These are phyloP conservation scores for Diplodus puntazzo DNA, from an alignment of 2,797 vertebrate genomes.

Conservation along the genomic window DNA sequence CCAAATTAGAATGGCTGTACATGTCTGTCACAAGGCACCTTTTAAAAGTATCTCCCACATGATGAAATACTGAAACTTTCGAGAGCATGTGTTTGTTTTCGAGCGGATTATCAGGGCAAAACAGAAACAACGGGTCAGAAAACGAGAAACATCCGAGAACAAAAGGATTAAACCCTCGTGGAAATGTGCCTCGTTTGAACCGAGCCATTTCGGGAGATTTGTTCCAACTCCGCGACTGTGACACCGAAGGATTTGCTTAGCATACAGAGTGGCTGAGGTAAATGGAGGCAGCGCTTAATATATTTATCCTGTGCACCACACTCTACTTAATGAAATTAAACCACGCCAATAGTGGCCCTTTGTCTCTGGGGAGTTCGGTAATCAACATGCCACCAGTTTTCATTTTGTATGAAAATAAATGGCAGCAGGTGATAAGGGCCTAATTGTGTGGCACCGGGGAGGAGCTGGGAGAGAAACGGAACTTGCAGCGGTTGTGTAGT, in stretches of 20 bases:
- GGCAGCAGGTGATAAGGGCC: slow-evolving; percentile 91
- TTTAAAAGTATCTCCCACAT: background rate
- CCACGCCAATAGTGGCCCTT: slow-evolving; percentile 89
- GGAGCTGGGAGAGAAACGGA: slow-evolving; percentile 80
- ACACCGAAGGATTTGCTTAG: slow-evolving; percentile 90
- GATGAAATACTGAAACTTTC: background rate
- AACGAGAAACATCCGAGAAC: slow-evolving; percentile 22
- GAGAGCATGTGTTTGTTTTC: background rate
- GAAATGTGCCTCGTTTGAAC: slow-evolving; percentile 40
- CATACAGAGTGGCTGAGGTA: slow-evolving; percentile 90
- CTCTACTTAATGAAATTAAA: slow-evolving; percentile 98
- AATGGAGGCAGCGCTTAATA: slow-evolving; percentile 84
- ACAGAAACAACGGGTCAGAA: slow-evolving; percentile 13
- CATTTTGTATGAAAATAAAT: slow-evolving; percentile 97
- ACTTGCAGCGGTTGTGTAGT: slow-evolving; percentile 91
- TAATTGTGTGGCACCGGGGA: slow-evolving; percentile 93
- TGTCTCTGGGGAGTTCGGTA: slow-evolving; percentile 89
- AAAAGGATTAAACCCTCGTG: slow-evolving; percentile 6
- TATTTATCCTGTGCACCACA: slow-evolving; percentile 92
- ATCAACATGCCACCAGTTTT: slow-evolving; percentile 93
- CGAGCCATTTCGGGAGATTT: slow-evolving; percentile 41
- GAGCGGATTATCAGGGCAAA: background rate
- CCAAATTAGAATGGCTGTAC: background rate
- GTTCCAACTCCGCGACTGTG: slow-evolving; percentile 42
- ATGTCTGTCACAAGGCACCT: background rate